Conservation (phyloP, 2,113 vertebrate genomes). For the Suncus etruscus region DNA sequence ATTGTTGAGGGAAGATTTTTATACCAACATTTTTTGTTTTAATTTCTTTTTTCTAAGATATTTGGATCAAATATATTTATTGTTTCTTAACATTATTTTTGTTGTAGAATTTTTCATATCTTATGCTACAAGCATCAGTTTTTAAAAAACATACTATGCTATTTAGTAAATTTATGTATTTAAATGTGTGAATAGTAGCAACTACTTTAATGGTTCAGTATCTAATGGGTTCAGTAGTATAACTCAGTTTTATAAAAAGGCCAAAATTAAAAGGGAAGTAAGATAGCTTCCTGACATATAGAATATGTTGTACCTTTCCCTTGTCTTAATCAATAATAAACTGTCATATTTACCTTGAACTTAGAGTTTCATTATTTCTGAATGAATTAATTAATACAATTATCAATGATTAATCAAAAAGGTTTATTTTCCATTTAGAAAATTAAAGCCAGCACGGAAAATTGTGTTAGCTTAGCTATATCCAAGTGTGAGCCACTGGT, state of each 20-base stretch:
- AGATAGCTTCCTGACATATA: background rate
- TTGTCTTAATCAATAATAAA: constrained; percentile 7
- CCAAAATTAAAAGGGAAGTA: background rate
- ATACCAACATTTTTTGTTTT: constrained; percentile 15
- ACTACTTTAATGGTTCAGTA: background rate
- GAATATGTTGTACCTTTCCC: background rate
- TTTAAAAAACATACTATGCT: background rate
- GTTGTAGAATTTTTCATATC: background rate
- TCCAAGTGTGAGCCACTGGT: too few species aligned
- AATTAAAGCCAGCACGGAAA: too few species aligned
- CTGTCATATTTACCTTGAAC: background rate
- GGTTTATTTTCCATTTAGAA: too few species aligned
- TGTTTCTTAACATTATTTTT: background rate
- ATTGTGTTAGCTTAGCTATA: too few species aligned
- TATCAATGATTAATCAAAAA: background rate
- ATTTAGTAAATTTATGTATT: too few species aligned
- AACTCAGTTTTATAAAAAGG: background rate
- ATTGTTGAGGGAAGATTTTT: background rate
- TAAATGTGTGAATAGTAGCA: background rate
- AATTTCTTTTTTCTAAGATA: background rate
- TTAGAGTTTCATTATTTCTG: constrained; percentile 8
- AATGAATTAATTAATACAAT: too few species aligned
- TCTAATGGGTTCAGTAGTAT: background rate
- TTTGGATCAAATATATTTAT: constrained; percentile 27
- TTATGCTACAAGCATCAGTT: background rate